phyloP scores from a whole-genome alignment of 2,113 vertebrate species.

The Sorex fumeus region DNA sequence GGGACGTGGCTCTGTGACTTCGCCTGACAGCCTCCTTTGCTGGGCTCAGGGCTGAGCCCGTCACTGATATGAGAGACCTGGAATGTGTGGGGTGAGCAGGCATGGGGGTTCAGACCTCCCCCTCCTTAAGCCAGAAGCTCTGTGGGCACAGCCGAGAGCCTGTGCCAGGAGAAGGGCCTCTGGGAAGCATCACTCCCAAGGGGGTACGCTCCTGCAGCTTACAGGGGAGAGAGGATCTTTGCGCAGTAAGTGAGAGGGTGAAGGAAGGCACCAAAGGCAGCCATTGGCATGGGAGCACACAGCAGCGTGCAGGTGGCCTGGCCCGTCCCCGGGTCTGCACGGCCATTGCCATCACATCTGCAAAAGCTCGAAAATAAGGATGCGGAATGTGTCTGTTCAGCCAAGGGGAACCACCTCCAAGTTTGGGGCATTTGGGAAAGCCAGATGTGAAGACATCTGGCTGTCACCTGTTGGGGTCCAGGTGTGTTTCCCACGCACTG shows the following conservation, averaged over 20 bases:
- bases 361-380: neutral
- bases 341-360: neutral
- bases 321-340: neutral
- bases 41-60: neutral
- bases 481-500: neutral
- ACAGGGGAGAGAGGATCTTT: neutral
- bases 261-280: neutral
- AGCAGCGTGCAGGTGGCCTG: fast-evolving
- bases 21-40: neutral
- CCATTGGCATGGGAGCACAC: fast-evolving
- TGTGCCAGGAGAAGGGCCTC: neutral
- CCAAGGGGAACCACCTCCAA: fast-evolving
- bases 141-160: neutral
- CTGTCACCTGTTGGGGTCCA: conserved; percentile 19
- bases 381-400: neutral
- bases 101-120: no score
- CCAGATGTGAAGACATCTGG: conserved; percentile 23
- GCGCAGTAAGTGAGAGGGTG: neutral
- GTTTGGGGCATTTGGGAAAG: no score
- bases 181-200: neutral
- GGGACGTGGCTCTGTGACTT: neutral
- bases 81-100: no score
- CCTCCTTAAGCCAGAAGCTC: neutral
- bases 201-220: neutral
- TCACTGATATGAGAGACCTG: no score